Evolutionary conservation across 2,888 invertebrate genomes (phyloP).

Genomic region (Caenorhabditis becei): DNA sequence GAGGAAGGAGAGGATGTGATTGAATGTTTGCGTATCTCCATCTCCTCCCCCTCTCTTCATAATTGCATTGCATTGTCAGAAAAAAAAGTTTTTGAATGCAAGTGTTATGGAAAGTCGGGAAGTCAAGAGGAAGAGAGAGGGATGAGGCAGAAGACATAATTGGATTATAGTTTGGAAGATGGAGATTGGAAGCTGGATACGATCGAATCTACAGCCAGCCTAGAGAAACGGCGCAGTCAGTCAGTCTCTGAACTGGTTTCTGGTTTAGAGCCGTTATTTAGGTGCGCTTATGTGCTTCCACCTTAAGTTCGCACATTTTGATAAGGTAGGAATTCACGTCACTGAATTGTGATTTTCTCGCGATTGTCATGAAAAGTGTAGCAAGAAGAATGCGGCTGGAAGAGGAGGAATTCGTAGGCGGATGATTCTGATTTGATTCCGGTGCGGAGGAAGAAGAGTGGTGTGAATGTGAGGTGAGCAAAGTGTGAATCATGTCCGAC

Average conservation of each 20-base stretch:
- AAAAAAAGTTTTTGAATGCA: constrained; percentile 17
- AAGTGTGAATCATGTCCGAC: constrained; percentile 23
- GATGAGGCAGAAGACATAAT: constrained; percentile 53
- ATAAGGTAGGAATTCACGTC: constrained; percentile 23
- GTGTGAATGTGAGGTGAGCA: constrained; percentile 10
- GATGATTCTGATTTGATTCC: neutral
- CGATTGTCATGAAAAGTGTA: constrained; percentile 8
- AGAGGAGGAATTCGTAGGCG: constrained; percentile 18
- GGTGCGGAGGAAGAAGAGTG: neutral
- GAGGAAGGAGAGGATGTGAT: constrained; percentile 11
- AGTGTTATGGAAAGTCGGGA: neutral
- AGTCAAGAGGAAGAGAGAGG: constrained; percentile 25
- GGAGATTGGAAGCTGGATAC: neutral
- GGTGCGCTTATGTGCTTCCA: constrained; percentile 6
- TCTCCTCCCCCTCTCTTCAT: constrained; percentile 15
- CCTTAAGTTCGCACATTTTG: constrained; percentile 8
- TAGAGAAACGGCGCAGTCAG: neutral
- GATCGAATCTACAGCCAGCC: neutral
- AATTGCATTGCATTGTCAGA: constrained; percentile 11
- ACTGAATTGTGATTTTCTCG: constrained; percentile 15
- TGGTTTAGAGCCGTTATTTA: constrained; percentile 13
- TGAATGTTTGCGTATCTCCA: constrained; percentile 21
- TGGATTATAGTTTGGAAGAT: constrained; percentile 39
- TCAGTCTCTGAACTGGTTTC: constrained; percentile 11
- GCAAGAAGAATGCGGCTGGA: constrained; percentile 5